Base-by-base conservation (phyloP, 1,140 invertebrate species). In the Euschistus heros region DNA sequence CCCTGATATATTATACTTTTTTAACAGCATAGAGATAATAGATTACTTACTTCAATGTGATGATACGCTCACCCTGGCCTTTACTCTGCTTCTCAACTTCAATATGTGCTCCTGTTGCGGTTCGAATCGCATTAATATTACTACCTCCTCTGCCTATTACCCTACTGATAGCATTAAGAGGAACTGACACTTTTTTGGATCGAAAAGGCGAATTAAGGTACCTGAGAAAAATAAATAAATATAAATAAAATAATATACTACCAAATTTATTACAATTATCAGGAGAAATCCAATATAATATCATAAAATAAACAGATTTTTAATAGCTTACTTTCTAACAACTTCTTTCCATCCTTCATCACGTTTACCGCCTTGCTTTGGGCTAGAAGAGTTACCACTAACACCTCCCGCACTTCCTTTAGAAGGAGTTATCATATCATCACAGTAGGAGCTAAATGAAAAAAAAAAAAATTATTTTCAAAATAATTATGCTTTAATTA, bases 261-360 rank as follows among this genome's bases (percentile, higher is more conserved):
- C 13, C 50, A 65, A 17, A 54, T 13, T 55, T 24, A 14, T 64
- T 27, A 15, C 24, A 65, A 44, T 42, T 55, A 22, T 33, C 20
- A 37, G 8, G 10, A 27, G 22, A 59, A 65, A 15, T 20, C n/a
- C n/a, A 33, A 26, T 24, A 64, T 10, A 18, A 20, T 7, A 22
- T 15, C 46, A 5, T 17, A 47, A 15, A 3, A 17, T 3, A 47
- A 47, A 47, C 15, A 47, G 13, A 47, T 15, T 47, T 14, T 18
- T 47, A 20, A 50, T 18, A 50, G 17, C 77, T 74, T 75, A 89
- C 77, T 90, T 95, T 73, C 94, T 79, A 8, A 93, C 90, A 13
- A 97, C 93, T 80, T 97, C 94, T 76, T 96, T 97, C 94, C 94
- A 98, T 8, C 93, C 94, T 74, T 97, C 94, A 70, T 97, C 94